Base-by-base conservation (phyloP, 2,113 vertebrate species). In the Rhabdomys dilectus region DNA sequence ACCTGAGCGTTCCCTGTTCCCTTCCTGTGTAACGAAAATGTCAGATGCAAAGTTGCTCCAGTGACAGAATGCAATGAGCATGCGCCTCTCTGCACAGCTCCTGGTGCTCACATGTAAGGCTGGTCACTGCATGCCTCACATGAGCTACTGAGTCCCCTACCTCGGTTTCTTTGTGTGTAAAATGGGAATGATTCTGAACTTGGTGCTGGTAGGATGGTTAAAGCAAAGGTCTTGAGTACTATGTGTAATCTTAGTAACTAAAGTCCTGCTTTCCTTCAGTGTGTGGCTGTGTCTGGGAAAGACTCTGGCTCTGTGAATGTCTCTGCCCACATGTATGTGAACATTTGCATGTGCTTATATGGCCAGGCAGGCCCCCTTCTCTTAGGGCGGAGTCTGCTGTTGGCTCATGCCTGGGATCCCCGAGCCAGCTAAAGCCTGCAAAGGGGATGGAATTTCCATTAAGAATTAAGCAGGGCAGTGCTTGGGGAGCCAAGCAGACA, bases 371-470 rank as follows among this genome's bases (percentile, higher is more conserved):
- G 21, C 95, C 76, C 64, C 88, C 56, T 88, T 95, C 56, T 96
- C 29, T 89, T 70, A 73, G 94, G 92, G 88, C 94, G 96, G 94
- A 94, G 94, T 91, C 91, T 94, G 82, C 78, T 94, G 45, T 94
- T 97, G 97, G 97, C 94, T 45, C 51, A 84, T 75, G 89, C 73
- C 89, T 89, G 78, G 93, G 88, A 34, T 94, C 89, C 34, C n/a
- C 78, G 91, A 98, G 96, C 95, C 96, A 97, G 93, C 94, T 42
- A 95, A 73, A 45, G 94, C 95, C 68, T 39, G 94, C 21, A n/a
- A 51, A 3, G 22, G 80, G 89, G 98, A 98, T 98, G 98, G 98
- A 98, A 98, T 98, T 98, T 98, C 98, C 97, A 98, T 98, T 97
- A 98, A 98, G 91, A 97, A 98, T 98, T 98, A 96, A 98, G 94